phyloP scores from a whole-genome alignment of 35 echinoderm and acorn worm genomes.

The Lytechinus variegatus region DNA sequence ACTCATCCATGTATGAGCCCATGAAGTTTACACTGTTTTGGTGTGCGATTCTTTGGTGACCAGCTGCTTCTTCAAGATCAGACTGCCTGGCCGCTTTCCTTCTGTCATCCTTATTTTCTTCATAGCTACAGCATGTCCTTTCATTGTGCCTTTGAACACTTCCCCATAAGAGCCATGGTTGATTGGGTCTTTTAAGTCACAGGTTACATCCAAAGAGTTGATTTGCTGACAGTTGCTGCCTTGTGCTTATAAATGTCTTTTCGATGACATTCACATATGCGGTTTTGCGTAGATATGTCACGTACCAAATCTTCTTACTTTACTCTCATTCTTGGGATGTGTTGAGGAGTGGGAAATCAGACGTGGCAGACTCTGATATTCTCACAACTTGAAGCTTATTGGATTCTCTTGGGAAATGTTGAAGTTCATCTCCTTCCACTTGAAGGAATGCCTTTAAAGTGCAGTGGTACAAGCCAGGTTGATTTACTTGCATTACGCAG shows the following conservation, averaged over 20 bases:
- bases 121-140: neutral
- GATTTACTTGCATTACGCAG: neutral
- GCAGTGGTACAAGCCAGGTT: neutral
- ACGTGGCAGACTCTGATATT: neutral
- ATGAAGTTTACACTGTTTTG: slow-evolving; percentile 25
- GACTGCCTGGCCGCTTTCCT: slow-evolving; percentile 27
- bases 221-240: too few relatives aligned
- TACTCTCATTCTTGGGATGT: too few relatives aligned
- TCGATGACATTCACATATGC: too few relatives aligned
- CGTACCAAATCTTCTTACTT: too few relatives aligned
- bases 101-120: slow-evolving; percentile 25
- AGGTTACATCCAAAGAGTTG: too few relatives aligned
- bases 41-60: neutral
- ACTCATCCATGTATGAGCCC: neutral
- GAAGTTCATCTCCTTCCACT: neutral
- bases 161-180: too few relatives aligned
- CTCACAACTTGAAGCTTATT: neutral
- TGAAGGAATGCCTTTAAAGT: neutral
- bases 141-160: too few relatives aligned
- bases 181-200: too few relatives aligned
- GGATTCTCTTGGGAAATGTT: neutral
- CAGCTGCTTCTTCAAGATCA: slow-evolving; percentile 23
- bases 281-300: too few relatives aligned
- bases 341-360: too few relatives aligned
- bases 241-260: too few relatives aligned